Evolutionary conservation across 1,140 invertebrate genomes (phyloP).

Genomic region (Liolophura sinensis): DNA sequence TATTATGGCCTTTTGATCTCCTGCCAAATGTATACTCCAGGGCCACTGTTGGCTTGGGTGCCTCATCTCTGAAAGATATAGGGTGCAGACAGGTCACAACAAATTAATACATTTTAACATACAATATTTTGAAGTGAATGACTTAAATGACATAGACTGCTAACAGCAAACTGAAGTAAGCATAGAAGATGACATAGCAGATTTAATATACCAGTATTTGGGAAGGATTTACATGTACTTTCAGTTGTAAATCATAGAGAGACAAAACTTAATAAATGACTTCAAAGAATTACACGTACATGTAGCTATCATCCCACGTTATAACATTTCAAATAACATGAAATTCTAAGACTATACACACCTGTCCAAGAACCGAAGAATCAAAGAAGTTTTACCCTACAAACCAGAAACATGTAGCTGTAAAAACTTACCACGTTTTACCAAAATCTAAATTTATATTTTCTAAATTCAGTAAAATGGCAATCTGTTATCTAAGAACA

Average conservation of each 20-base stretch:
- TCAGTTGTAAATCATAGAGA: no score
- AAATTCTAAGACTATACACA: constrained; percentile 17
- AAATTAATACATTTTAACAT: constrained; percentile 3
- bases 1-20: constrained; percentile 71
- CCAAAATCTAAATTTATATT: no score
- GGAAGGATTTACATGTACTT: no score
- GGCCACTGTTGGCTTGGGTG: constrained; percentile 76
- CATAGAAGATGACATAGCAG: no score
- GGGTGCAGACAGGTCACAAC: not conserved
- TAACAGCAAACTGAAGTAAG: no score
- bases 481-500: no score
- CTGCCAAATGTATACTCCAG: constrained; percentile 86
- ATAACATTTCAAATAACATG: constrained; percentile 5
- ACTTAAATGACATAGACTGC: no score
- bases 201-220: no score
- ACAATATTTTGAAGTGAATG: no score
- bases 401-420: constrained; percentile 15
- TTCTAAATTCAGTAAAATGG: no score
- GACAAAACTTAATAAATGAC: no score
- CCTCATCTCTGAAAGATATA: constrained; percentile 66
- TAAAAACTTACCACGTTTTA: not conserved
- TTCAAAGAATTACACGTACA: no score
- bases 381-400: constrained; percentile 73
- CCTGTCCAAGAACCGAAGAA: constrained; percentile 79
- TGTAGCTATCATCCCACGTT: not conserved